phyloP scores from a whole-genome alignment of 2,888 invertebrate genomes.

The Doris montereyensis region DNA sequence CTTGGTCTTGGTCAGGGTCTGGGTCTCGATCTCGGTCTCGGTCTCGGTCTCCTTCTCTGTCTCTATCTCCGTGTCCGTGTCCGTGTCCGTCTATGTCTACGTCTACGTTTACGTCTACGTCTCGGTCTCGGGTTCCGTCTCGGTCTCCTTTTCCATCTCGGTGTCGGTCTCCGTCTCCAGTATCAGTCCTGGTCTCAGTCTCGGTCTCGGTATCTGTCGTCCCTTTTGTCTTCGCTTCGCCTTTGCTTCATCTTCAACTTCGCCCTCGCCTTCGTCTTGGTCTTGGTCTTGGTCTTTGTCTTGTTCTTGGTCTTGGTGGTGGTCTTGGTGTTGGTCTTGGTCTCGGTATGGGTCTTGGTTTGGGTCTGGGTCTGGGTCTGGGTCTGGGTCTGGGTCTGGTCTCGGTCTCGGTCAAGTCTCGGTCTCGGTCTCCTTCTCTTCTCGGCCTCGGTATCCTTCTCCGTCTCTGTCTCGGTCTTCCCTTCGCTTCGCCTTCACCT shows the following conservation, averaged over 20 bases:
- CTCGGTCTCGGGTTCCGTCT: background rate
- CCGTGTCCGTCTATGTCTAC: background rate
- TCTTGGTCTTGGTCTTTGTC: conserved; percentile 1
- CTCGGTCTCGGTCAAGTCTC: background rate
- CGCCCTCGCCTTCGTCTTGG: background rate
- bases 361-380: background rate
- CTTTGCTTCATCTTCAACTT: background rate
- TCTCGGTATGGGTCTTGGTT: no score
- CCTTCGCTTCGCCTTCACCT: background rate
- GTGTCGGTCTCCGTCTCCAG: background rate
- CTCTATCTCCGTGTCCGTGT: background rate
- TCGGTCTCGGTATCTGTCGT: background rate
- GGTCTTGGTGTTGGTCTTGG: no score
- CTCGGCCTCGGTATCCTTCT: conserved; percentile 5
- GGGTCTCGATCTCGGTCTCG: background rate
- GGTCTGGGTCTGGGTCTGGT: conserved; percentile 1
- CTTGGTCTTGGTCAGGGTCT: conserved; percentile 15
- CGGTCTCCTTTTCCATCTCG: background rate
- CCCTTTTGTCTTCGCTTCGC: no score
- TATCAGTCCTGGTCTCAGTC: background rate
- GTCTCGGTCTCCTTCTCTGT: conserved; percentile 3
- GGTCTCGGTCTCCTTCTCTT: no score
- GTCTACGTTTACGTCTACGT: background rate
- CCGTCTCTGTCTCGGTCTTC: background rate
- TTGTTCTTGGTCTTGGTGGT: no score